phyloP scores from a whole-genome alignment of 2,888 invertebrate genomes.

The Synanthedon tipuliformis region DNA sequence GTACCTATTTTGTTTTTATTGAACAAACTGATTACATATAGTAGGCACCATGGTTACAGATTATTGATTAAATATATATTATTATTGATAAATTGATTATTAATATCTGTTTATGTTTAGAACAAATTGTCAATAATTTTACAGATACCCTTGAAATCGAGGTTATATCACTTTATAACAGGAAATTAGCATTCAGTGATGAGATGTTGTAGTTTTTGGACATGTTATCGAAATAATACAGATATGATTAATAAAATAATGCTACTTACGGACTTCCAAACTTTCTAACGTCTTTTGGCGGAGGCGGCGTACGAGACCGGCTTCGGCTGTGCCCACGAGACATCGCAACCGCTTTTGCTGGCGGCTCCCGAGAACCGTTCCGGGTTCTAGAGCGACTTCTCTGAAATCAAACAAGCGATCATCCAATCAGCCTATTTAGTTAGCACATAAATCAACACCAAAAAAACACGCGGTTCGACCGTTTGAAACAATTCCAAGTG shows the following conservation, averaged over 20 bases:
- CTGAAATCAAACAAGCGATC: slow-evolving; percentile 42
- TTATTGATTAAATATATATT: no score
- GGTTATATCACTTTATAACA: slow-evolving; percentile 29
- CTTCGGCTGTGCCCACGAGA: slow-evolving; percentile 60
- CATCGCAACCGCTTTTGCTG: slow-evolving; percentile 49
- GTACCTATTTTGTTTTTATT: no score
- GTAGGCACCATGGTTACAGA: no score
- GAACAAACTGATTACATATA: no score
- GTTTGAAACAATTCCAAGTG: slow-evolving; percentile 13
- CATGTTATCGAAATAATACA: background rate
- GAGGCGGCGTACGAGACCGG: slow-evolving; percentile 66
- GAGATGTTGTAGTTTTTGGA: background rate
- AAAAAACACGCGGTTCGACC: slow-evolving; percentile 44
- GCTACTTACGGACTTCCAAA: slow-evolving; percentile 62
- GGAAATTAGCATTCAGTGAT: background rate
- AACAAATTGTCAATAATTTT: background rate
- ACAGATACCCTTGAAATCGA: slow-evolving; percentile 43
- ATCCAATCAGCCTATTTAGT: slow-evolving; percentile 22
- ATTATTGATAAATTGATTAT: no score
- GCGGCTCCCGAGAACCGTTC: slow-evolving; percentile 61
- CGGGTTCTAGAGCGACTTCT: slow-evolving; percentile 64
- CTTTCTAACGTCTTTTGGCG: slow-evolving; percentile 61
- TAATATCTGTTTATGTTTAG: no score
- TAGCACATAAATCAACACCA: slow-evolving; percentile 10
- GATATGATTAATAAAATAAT: background rate